phyloP scores from a whole-genome alignment of 64 coral and sea anemone species.

The Pocillopora damicornis region DNA sequence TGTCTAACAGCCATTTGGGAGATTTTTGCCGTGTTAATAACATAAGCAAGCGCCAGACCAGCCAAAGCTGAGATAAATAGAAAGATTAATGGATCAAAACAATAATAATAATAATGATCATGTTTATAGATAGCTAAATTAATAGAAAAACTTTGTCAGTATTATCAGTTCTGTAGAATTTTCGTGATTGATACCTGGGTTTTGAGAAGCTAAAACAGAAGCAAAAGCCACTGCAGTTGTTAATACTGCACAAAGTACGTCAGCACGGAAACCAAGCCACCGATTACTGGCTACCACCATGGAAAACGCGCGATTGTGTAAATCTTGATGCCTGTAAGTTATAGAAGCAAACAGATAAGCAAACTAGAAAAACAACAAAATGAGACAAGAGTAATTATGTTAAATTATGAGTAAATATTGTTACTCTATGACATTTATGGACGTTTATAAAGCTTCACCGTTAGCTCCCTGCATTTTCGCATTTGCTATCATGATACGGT shows the following conservation, averaged over 20 bases:
- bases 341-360: not conserved
- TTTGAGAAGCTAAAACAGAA: not conserved
- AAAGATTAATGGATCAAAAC: not conserved
- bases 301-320: conserved; percentile 29
- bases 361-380: not conserved
- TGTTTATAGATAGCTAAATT: not conserved
- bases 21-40: not conserved
- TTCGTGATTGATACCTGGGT: not conserved
- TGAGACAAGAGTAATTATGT: not conserved
- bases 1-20: not conserved
- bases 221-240: conserved; percentile 29
- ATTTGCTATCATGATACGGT: too few species aligned
- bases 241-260: conserved; percentile 23
- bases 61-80: not conserved
- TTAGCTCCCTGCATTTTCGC: too few species aligned
- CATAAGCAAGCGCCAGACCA: conserved; percentile 1
- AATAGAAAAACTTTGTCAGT: not conserved
- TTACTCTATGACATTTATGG: too few species aligned
- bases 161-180: not conserved
- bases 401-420: not conserved
- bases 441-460: too few species aligned
- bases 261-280: conserved; percentile 45
- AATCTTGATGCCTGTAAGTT: conserved; percentile 37
- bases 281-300: conserved; percentile 13
- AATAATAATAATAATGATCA: not conserved